phyloP scores from a whole-genome alignment of 2,888 invertebrate species.

The Hypercompe scribonia region DNA sequence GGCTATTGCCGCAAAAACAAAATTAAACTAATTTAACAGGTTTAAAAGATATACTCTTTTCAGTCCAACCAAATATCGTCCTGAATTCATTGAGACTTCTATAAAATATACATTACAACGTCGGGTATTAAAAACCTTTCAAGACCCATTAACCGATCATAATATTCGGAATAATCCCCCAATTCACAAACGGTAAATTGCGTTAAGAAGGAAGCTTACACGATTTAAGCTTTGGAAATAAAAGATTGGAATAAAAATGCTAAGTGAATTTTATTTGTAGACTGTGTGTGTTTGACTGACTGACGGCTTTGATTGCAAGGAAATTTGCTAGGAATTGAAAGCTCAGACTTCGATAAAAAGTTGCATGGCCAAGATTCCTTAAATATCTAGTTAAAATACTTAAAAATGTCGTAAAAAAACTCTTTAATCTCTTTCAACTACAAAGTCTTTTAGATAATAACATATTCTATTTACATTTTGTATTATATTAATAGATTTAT shows the following conservation, averaged over 20 bases:
- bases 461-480: no score
- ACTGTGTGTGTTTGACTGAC: slow-evolving; percentile 32
- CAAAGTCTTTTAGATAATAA: not conserved
- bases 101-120: not conserved
- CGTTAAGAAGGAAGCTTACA: slow-evolving; percentile 29
- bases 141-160: not conserved
- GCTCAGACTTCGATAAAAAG: slow-evolving; percentile 19
- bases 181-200: slow-evolving; percentile 30
- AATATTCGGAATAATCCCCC: slow-evolving; percentile 32
- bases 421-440: no score
- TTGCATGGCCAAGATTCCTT: slow-evolving; percentile 7
- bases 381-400: not conserved
- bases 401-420: slow-evolving; percentile 10
- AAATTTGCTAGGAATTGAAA: slow-evolving; percentile 43
- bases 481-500: no score
- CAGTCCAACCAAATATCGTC: not conserved
- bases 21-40: not conserved
- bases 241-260: slow-evolving; percentile 42
- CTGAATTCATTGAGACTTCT: not conserved
- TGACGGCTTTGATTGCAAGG: slow-evolving; percentile 38
- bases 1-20: no score
- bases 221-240: slow-evolving; percentile 35
- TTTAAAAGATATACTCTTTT: not conserved
- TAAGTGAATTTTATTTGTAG: slow-evolving; percentile 44
- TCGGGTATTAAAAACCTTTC: not conserved